Evolutionary conservation across 35 echinoderm and acorn worm genomes (phyloP).

Genomic region (Apostichopus californicus): DNA sequence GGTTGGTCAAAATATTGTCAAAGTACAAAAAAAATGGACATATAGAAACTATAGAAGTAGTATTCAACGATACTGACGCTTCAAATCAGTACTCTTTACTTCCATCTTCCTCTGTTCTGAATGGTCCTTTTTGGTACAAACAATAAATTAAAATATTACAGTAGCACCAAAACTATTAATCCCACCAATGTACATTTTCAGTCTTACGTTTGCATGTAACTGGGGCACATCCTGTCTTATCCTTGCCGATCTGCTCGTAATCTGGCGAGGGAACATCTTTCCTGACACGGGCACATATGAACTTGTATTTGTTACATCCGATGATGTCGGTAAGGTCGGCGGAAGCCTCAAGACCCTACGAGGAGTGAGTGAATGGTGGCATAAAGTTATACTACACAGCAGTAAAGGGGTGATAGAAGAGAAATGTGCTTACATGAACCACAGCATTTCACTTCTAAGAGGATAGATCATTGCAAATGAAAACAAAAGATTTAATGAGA

Average conservation of each 20-base stretch:
- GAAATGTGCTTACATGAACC: too few species aligned
- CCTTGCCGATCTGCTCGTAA: constrained; percentile 40
- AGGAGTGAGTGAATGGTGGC: background rate
- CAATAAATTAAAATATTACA: background rate
- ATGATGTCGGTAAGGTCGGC: constrained; percentile 32
- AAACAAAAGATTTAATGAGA: too few species aligned
- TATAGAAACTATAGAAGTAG: too few species aligned
- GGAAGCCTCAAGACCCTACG: background rate
- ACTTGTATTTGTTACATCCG: constrained; percentile 36
- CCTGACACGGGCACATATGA: constrained; percentile 29
- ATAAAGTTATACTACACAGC: too few species aligned
- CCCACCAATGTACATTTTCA: background rate
- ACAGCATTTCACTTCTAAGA: too few species aligned
- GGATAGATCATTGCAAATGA: too few species aligned
- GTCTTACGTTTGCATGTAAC: constrained; percentile 40
- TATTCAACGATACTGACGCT: too few species aligned
- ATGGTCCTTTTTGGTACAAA: background rate
- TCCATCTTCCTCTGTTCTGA: too few species aligned
- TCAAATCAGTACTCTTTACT: too few species aligned
- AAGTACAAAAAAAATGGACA: too few species aligned
- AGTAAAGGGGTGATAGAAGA: too few species aligned
- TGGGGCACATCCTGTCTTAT: constrained; percentile 46
- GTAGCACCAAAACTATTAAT: background rate
- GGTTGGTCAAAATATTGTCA: too few species aligned
- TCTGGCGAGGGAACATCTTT: constrained; percentile 13